Conservation (phyloP, 2,888 invertebrate species). For the Ornithoptera alexandrae region DNA sequence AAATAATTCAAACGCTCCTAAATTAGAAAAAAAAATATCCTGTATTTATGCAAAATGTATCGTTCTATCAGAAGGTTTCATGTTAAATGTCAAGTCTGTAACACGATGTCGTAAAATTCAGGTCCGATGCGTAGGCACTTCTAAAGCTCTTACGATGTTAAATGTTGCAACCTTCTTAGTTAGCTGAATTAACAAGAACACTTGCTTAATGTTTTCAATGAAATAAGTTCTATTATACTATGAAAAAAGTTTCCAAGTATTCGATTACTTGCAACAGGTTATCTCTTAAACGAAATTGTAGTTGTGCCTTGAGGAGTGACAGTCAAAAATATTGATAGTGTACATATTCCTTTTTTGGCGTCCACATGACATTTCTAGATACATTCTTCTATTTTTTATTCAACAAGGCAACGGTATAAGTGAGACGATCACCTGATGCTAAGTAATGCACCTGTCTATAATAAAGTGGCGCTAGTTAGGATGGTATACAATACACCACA, state of each 20-base stretch:
- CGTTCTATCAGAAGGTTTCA: conserved; percentile 6
- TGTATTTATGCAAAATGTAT: conserved; percentile 12
- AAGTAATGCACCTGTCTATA: no score
- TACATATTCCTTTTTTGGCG: background rate
- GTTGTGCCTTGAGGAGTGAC: background rate
- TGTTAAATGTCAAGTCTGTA: conserved; percentile 20
- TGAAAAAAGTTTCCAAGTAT: no score
- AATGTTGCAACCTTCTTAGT: conserved; percentile 3
- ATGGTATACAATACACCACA: no score
- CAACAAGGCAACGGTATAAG: no score
- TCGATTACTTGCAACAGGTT: background rate
- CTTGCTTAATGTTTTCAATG: no score
- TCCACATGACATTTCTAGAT: background rate
- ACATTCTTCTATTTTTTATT: no score
- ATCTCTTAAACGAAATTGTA: background rate
- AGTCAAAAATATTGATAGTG: background rate
- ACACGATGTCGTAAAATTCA: conserved; percentile 20
- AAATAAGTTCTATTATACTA: no score
- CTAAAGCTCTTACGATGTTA: conserved; percentile 9
- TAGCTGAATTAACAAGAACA: background rate
- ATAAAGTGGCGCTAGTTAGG: no score
- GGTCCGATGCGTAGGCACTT: conserved; percentile 16
- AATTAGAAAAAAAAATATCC: background rate
- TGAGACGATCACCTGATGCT: no score
- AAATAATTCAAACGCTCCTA: background rate